Evolutionary conservation across 2,797 vertebrate species (phyloP), one percentile per base, ranked within the genome.

Genomic region (Galago senegalensis): DNA sequence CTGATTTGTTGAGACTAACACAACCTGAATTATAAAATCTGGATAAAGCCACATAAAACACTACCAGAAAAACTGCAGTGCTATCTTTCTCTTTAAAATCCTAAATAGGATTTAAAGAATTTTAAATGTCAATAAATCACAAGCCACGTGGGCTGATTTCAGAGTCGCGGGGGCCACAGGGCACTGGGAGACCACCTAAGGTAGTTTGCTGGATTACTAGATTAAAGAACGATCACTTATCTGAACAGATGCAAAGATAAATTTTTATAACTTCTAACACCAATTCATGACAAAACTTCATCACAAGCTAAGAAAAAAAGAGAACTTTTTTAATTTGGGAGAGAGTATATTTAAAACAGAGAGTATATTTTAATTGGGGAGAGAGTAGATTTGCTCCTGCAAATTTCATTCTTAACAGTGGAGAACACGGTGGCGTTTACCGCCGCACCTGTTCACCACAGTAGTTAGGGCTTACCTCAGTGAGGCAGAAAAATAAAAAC

Each of bases 341-440:
- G 77, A 29, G 11, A 34, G 17, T 18, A 18, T 37, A 7, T 43
- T 82, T 61, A 21, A 40, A 60, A 10, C 79, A 46, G 40, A 43
- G 40, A 43, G 40, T 43, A 43, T 43, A 43, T 63, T 40, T 43
- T 25, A 72, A 27, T 18, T 17, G 69, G 46, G 29, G 20, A 31
- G 77, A 29, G 8, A 34, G 17, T 18, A 18, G n/a, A 7, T 43
- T 82, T 2, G 2, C 4, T 16, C 65, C 7, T 49, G 23, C 25
- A 72, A 13, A 31, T 56, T n/a, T 65, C 10, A n/a, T 60, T 37
- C 31, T 37, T 37, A 31, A n/a, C 31, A 4, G 31, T 8, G 7
- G 0, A 18, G 65, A n/a, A n/a, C 4, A 65, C 9, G 1, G 2
- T 0, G 3, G 0, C n/a, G 23, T 29, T 56, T 16, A 73, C 75